These are phyloP conservation scores for Fragum fragum DNA, from an alignment of 2,888 invertebrate species.

Conservation along the genomic window DNA sequence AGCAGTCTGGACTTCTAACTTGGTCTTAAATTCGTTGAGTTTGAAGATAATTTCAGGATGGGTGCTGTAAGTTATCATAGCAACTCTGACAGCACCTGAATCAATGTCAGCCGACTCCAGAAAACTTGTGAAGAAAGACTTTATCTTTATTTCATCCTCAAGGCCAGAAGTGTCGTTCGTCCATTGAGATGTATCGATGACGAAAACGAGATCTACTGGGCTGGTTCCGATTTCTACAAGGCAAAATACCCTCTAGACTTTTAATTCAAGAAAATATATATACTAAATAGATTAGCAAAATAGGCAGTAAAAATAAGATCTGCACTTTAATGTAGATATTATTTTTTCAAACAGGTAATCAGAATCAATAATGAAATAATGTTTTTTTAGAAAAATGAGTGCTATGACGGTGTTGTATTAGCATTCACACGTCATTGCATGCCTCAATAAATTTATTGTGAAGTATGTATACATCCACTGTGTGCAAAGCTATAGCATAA, in stretches of 20 bases:
- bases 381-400: too few relatives aligned
- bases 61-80: conserved; percentile 84
- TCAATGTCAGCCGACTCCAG: conserved; percentile 72
- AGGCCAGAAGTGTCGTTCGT: conserved; percentile 55
- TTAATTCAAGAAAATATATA: not conserved
- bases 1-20: conserved; percentile 53
- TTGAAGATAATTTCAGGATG: conserved; percentile 71
- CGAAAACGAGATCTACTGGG: conserved; percentile 73
- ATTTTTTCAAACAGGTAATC: too few relatives aligned
- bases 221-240: conserved; percentile 72
- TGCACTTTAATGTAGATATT: too few relatives aligned
- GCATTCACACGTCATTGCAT: too few relatives aligned
- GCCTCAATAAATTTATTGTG: too few relatives aligned
- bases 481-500: too few relatives aligned
- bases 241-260: conserved; percentile 6
- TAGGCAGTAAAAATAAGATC: too few relatives aligned
- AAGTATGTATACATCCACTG: too few relatives aligned
- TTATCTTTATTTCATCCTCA: conserved; percentile 52
- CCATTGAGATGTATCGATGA: conserved; percentile 71
- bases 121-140: conserved; percentile 68
- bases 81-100: conserved; percentile 77
- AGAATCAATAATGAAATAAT: too few relatives aligned
- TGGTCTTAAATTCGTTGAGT: conserved; percentile 52
- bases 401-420: too few relatives aligned
- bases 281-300: too few relatives aligned